Percentiles rank a stretch among this genome's conserved stretches.
Evolutionary conservation across 30 jellyfish, hydroid and myxozoan genomes (phyloP).

Genomic region (Pelagia noctiluca): DNA sequence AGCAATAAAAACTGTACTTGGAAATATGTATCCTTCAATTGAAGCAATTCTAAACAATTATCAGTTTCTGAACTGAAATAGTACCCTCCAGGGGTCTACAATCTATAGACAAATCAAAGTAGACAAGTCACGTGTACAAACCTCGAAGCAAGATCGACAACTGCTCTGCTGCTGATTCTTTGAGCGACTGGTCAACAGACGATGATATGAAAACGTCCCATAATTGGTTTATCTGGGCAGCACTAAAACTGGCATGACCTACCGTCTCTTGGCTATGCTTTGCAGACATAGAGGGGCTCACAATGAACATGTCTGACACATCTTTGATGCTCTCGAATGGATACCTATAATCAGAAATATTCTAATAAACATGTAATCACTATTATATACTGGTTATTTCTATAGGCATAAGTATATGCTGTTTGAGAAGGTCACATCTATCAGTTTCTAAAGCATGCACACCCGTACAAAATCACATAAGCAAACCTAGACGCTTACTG

Average conservation of each 20-base stretch:
- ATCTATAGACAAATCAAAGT: no score
- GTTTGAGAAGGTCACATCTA: no score
- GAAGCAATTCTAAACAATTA: no score
- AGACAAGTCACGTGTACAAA: not conserved
- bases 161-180: conserved; percentile 85
- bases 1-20: no score
- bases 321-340: conserved; percentile 48
- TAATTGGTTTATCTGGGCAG: conserved; percentile 41
- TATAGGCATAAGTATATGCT: no score
- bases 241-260: conserved; percentile 24
- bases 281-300: conserved; percentile 35
- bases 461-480: no score
- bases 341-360: conserved; percentile 7
- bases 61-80: no score
- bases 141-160: conserved; percentile 79
- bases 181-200: conserved; percentile 60
- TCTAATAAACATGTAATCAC: not conserved
- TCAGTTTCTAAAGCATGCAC: no score
- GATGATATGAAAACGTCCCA: conserved; percentile 77
- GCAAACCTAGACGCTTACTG: no score
- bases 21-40: no score
- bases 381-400: no score
- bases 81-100: no score
- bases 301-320: conserved; percentile 59
- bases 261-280: conserved; percentile 7